Evolutionary conservation across 2,113 vertebrate genomes (phyloP).

Genomic region (Noctilio leporinus): DNA sequence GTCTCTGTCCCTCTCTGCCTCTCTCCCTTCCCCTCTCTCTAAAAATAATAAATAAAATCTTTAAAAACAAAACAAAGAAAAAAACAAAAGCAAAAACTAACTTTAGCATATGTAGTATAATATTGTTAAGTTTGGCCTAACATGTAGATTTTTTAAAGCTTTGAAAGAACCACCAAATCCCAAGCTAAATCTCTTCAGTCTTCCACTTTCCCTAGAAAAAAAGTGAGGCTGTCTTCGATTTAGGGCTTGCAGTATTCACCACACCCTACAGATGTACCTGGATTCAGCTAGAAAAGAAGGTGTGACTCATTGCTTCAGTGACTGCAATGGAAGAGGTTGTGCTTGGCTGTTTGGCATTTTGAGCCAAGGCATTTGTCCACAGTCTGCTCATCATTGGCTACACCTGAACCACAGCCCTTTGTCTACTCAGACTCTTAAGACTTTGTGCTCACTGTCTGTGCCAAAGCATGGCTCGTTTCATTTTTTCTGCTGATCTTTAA

Average conservation of each 20-base stretch:
- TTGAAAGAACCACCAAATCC: not conserved
- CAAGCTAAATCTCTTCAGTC: not conserved
- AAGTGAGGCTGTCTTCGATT: not conserved
- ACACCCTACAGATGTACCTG: not conserved
- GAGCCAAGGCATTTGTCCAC: not conserved
- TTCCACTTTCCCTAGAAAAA: not conserved
- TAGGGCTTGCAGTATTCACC: not conserved
- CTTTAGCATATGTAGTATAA: not conserved
- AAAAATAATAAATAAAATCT: too few relatives aligned
- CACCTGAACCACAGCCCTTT: not conserved
- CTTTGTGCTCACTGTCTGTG: not conserved
- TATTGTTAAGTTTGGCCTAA: not conserved
- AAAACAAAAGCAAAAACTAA: not conserved
- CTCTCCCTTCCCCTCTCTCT: too few relatives aligned
- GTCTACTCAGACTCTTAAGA: not conserved
- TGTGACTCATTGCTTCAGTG: not conserved
- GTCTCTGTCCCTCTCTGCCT: too few relatives aligned
- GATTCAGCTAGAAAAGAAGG: constrained; percentile 16
- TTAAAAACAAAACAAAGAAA: not conserved
- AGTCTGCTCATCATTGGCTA: not conserved
- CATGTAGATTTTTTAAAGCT: constrained; percentile 30
- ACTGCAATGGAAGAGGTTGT: not conserved
- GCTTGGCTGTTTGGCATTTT: not conserved
- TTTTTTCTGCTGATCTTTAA: not conserved
- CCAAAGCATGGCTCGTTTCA: not conserved